Conservation (phyloP, 2,797 vertebrate genomes). For the Distichodus sexfasciatus region DNA sequence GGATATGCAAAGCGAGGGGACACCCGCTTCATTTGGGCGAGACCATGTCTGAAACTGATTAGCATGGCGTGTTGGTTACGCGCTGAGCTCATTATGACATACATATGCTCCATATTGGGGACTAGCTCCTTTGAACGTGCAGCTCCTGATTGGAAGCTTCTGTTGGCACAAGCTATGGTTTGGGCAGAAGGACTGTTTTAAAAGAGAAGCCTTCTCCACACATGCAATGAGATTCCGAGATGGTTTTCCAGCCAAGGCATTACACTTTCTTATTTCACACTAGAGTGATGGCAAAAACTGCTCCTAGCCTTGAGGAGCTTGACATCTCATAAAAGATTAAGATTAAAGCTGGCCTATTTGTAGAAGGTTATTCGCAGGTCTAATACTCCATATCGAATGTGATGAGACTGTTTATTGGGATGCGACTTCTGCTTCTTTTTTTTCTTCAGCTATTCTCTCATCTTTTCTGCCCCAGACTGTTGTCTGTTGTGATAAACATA, state of each 20-base stretch:
- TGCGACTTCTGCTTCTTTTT: conserved; percentile 6
- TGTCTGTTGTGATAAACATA: conserved; percentile 2
- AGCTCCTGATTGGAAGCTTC: conserved; percentile 17
- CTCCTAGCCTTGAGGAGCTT: conserved; percentile 37
- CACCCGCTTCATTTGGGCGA: conserved; percentile 25
- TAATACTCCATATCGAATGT: conserved; percentile 37
- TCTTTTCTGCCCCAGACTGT: background rate
- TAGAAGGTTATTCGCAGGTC: conserved; percentile 44
- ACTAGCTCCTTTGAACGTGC: conserved; percentile 21
- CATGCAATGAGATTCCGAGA: conserved; percentile 27
- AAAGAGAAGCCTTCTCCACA: conserved; percentile 18
- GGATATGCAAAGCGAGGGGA: conserved; percentile 28
- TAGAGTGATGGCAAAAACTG: conserved; percentile 39
- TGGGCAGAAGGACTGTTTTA: conserved; percentile 25
- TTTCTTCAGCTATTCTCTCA: background rate
- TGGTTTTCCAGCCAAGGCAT: conserved; percentile 45
- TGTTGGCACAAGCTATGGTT: conserved; percentile 19
- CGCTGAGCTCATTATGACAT: conserved; percentile 44
- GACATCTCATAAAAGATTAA: conserved; percentile 44
- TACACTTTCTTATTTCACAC: conserved; percentile 52
- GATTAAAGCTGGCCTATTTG: conserved; percentile 42
- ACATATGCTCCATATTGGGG: conserved; percentile 15
- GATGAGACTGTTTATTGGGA: conserved; percentile 42
- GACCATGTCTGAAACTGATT: conserved; percentile 34
- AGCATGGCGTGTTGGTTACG: conserved; percentile 35